phyloP scores from a whole-genome alignment of 1,140 invertebrate species.

The Propsilocerus akamusi region DNA sequence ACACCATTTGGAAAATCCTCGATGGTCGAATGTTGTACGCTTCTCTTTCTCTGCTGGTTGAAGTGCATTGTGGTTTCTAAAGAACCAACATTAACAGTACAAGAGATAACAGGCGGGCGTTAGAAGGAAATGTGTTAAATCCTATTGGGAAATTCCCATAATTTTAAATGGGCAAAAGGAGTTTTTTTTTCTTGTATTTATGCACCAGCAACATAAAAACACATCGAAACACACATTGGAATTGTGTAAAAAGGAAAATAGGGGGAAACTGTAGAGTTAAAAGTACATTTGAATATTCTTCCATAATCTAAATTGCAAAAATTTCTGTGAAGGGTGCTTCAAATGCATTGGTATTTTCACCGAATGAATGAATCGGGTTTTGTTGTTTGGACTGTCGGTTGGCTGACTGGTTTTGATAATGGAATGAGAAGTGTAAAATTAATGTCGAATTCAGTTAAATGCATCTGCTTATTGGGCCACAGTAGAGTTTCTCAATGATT shows the following conservation, averaged over 20 bases:
- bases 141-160: conserved; percentile 1
- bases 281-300: not conserved
- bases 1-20: no score
- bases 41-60: not conserved
- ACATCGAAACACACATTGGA: not conserved
- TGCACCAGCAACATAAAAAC: not conserved
- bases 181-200: not conserved
- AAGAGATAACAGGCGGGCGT: not conserved
- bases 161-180: conserved; percentile 1
- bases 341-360: no score
- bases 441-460: not conserved
- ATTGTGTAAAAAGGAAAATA: not conserved
- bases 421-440: not conserved
- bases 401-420: not conserved
- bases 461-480: not conserved
- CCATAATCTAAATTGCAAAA: not conserved
- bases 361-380: no score
- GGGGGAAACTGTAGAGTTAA: not conserved
- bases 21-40: no score
- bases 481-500: no score
- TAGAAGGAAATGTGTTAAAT: not conserved
- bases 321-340: not conserved
- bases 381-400: no score
- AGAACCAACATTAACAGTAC: not conserved
- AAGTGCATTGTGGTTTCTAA: not conserved